Base-by-base conservation (phyloP, 2,888 invertebrate genomes). In the Meiosimyza platycephala region DNA sequence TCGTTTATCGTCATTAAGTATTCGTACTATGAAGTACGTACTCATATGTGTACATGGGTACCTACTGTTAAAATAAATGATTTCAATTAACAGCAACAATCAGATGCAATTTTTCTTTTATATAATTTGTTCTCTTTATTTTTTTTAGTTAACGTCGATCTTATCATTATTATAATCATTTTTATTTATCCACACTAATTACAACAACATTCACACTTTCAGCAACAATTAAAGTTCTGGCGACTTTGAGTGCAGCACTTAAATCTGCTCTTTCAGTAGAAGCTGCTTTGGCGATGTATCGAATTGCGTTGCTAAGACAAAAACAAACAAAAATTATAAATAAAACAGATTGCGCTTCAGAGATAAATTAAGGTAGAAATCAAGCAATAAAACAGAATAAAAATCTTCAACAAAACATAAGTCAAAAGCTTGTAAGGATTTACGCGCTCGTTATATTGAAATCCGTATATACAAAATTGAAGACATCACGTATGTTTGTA, bases 21-120 rank as follows among this genome's bases (percentile, higher is more conserved):
- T 7, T 59, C 28, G 4, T 28, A 28, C 28, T 40, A 40, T 22
- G 22, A 22, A 22, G 22, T 22, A n/a, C n/a, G n/a, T 5, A 3
- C 7, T 1, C 5, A 1, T 40, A 5, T 40, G 5, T 5, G 5
- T 6, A 1, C 40, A 40, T 40, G 9, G 40, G 40, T 40, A 40
- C 22, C 22, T 22, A 22, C 33, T 28, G 12, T 33, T 15, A 62
- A 62, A 40, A 62, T 62, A 40, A 62, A 62, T 62, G 60, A 22
- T 40, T 62, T 62, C 40, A 28, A 62, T 62, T 62, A 62, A 62
- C 60, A 40, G 60, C 60, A 62, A 62, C 60, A 62, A 33, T 62
- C 28, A 16, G 33, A 47, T 33, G 60, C 40, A 62, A 33, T 15
- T 62, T n/a, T 62, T 62, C 15, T 57, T 62, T 6, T 7, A 40